phyloP scores from a whole-genome alignment of 2,888 invertebrate genomes.

The Camponotus fellah region DNA sequence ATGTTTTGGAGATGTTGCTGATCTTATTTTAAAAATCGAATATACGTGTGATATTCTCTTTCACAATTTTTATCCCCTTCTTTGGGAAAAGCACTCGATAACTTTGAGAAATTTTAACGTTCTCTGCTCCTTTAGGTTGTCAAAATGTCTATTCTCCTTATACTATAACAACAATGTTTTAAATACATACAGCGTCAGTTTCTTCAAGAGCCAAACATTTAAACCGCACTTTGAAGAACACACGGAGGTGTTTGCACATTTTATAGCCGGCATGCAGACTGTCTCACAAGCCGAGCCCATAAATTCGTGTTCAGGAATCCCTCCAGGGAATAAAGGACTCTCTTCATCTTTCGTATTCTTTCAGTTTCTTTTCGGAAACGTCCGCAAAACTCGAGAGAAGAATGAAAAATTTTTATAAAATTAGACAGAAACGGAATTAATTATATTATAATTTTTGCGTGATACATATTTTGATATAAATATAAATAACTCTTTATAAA shows the following conservation, averaged over 20 bases:
- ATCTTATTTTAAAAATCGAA: background rate
- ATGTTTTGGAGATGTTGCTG: background rate
- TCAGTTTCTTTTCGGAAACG: background rate
- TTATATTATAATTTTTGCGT: background rate
- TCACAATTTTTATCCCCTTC: too few species aligned
- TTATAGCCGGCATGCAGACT: conserved; percentile 68
- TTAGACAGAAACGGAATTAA: background rate
- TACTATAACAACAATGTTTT: background rate
- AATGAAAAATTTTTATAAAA: background rate
- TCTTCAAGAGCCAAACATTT: conserved; percentile 55
- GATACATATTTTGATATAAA: background rate
- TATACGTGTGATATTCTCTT: background rate
- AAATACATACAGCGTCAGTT: background rate
- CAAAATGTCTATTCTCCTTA: background rate
- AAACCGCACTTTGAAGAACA: conserved; percentile 65
- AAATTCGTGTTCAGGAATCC: conserved; percentile 33
- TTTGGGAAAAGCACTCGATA: background rate
- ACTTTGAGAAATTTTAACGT: background rate
- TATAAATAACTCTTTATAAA: background rate
- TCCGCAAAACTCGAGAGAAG: background rate
- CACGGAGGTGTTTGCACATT: conserved; percentile 72
- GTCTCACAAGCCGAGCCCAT: conserved; percentile 39
- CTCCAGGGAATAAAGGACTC: background rate
- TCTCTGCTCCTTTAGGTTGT: background rate
- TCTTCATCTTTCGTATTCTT: conserved; percentile 1